A percentile compares a stretch with the other conserved stretches of the same genome.
Conservation (phyloP, 2,888 invertebrate species). For the Oscheius sp. region DNA sequence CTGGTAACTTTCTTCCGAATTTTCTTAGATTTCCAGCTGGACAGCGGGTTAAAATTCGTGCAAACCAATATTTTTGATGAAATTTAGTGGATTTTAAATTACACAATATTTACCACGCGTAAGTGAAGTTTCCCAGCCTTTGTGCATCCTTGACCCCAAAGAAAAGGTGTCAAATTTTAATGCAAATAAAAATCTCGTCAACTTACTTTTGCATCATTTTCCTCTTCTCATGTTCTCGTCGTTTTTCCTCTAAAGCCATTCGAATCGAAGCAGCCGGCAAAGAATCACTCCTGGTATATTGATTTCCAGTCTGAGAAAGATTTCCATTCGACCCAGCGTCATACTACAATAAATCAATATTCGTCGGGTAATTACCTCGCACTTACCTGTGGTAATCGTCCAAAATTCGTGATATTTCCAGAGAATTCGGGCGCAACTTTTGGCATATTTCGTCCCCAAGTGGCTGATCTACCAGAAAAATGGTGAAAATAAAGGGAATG, state of each 20-base stretch:
- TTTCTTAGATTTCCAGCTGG: too few species aligned
- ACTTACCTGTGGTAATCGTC: slow-evolving; percentile 13
- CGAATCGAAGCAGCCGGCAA: slow-evolving; percentile 64
- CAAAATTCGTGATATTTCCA: slow-evolving; percentile 52
- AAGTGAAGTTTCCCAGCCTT: too few species aligned
- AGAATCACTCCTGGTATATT: slow-evolving; percentile 46
- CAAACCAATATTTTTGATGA: too few species aligned
- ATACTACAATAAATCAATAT: background rate
- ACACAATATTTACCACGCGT: too few species aligned
- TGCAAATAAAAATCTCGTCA: too few species aligned
- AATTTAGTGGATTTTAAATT: too few species aligned
- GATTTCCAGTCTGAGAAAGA: slow-evolving; percentile 25
- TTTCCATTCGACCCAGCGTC: slow-evolving; percentile 41
- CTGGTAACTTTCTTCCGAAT: too few species aligned
- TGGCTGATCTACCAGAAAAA: slow-evolving; percentile 15
- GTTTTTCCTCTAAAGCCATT: slow-evolving; percentile 69
- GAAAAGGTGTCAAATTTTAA: too few species aligned
- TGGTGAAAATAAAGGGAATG: background rate
- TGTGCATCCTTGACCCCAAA: too few species aligned
- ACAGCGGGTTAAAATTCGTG: too few species aligned
- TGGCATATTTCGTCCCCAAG: slow-evolving; percentile 20
- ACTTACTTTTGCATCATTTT: slow-evolving; percentile 56
- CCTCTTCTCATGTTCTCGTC: slow-evolving; percentile 66
- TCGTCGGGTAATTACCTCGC: background rate
- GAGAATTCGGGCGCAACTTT: slow-evolving; percentile 22